Base-by-base conservation (phyloP, 2,888 invertebrate genomes). In the Lissonota sp. region DNA sequence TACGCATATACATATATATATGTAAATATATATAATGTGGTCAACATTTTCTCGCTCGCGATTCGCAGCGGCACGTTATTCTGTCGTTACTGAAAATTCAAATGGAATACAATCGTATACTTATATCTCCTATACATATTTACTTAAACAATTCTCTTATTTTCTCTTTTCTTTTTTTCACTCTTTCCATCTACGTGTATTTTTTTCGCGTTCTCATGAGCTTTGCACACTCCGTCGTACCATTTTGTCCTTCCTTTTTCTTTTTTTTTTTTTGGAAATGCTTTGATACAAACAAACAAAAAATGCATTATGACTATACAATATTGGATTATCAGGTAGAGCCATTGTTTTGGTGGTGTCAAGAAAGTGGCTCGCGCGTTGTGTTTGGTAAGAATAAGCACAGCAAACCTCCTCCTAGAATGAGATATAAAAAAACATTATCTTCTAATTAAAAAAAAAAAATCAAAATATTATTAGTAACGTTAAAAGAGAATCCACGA, bases 351-450 rank as follows among this genome's bases (percentile, higher is more conserved):
- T 64, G 86, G 84, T 83, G 84, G 84, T 92, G 93, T 93, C 93
- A 93, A 89, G 93, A 93, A 87, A 96, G 93, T 89, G 97, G 97
- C 93, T 96, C 96, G 84, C 96, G 94, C 55, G 97, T 97, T 90
- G 98, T 98, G 93, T 98, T 98, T 89, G 98, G 98, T 93, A 98
- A 94, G 93, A 96, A 95, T 90, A 98, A 95, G 93, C 98, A 97
- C 93, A 97, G 95, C 84, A 98, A 94, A 80, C 98, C 98, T 91
- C 98, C 98, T 88, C 97, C 93, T 93, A 89, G 37, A 88, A 90
- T 71, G 83, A 60, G 67, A 79, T 26, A 26, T 26, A 26, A 26
- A 26, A n/a, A 26, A 26, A 26, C 26, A 26, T 26, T 26, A 26
- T 26, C 3, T 26, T 26, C 26, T 26, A 26, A 26, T 26, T 26